Evolutionary conservation across 1,140 invertebrate genomes (phyloP).

Genomic region (Trialeurodes vaporariorum): DNA sequence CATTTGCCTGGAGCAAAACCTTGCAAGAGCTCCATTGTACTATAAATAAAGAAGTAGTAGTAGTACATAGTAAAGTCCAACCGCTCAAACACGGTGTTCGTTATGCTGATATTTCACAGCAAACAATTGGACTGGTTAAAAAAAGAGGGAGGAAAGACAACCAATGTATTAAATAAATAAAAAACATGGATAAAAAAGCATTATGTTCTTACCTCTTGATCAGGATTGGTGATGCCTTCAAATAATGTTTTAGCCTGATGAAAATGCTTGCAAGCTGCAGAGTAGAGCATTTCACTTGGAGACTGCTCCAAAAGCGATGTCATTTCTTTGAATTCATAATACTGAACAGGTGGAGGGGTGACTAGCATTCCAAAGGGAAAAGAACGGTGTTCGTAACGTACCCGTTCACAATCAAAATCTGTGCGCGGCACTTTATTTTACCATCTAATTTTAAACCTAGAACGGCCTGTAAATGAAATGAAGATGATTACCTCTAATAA

Average conservation of each 20-base stretch:
- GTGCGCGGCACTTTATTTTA: constrained; percentile 57
- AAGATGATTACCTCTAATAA: too few relatives aligned
- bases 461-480: constrained; percentile 47
- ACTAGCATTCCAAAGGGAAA: constrained; percentile 71
- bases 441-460: constrained; percentile 57
- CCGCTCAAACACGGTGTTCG: too few relatives aligned
- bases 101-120: too few relatives aligned
- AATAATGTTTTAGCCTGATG: constrained; percentile 76
- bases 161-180: too few relatives aligned
- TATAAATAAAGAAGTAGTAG: too few relatives aligned
- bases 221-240: constrained; percentile 61
- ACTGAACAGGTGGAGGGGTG: constrained; percentile 82
- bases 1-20: too few relatives aligned
- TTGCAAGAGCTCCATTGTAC: too few relatives aligned
- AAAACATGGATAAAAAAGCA: too few relatives aligned
- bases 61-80: too few relatives aligned
- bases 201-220: constrained; percentile 80
- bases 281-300: constrained; percentile 47
- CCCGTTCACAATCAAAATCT: constrained; percentile 85
- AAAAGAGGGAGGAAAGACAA: too few relatives aligned
- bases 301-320: constrained; percentile 36
- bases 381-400: constrained; percentile 89
- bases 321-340: constrained; percentile 68
- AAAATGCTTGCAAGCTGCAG: constrained; percentile 78
- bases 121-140: too few relatives aligned